A percentile compares a stretch with the other conserved stretches of the same genome.
Evolutionary conservation across 2,113 vertebrate species (phyloP).

Genomic region (Gavialis gangeticus): DNA sequence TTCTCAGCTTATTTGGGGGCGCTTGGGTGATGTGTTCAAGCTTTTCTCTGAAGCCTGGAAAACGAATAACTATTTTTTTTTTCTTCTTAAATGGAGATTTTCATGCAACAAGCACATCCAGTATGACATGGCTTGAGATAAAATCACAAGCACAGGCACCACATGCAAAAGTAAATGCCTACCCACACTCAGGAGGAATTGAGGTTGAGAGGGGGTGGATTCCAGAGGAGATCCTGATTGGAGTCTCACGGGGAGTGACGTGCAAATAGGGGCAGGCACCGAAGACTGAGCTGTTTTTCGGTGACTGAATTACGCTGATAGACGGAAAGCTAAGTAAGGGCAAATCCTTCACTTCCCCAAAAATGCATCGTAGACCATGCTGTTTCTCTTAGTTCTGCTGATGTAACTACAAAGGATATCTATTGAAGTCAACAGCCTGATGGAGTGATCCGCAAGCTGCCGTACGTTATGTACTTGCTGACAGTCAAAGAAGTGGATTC

Average conservation of each 20-base stretch:
- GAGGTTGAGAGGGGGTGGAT: not conserved
- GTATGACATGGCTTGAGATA: not conserved
- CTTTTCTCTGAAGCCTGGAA: not conserved
- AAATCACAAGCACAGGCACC: not conserved
- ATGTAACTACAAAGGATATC: not conserved
- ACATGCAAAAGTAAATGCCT: not conserved
- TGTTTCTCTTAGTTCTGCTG: accelerated
- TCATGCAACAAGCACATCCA: not conserved
- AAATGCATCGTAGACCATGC: not conserved
- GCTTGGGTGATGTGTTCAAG: accelerated
- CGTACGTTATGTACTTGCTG: conserved; percentile 1
- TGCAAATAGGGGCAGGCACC: accelerated
- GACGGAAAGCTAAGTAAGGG: not conserved
- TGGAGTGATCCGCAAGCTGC: conserved; percentile 16
- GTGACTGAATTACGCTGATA: not conserved
- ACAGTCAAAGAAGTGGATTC: conserved; percentile 32
- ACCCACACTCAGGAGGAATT: not conserved
- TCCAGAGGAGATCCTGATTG: not conserved
- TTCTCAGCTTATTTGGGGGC: not conserved
- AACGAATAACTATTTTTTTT: not conserved
- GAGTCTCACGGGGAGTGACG: not conserved
- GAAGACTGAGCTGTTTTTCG: conserved; percentile 1
- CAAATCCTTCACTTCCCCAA: not conserved
- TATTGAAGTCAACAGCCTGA: not conserved
- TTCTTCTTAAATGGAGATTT: not conserved